Percentiles rank a stretch among this genome's conserved stretches.
Evolutionary conservation across 1,140 invertebrate species (phyloP).

Genomic region (Drosophila subpulchrella): DNA sequence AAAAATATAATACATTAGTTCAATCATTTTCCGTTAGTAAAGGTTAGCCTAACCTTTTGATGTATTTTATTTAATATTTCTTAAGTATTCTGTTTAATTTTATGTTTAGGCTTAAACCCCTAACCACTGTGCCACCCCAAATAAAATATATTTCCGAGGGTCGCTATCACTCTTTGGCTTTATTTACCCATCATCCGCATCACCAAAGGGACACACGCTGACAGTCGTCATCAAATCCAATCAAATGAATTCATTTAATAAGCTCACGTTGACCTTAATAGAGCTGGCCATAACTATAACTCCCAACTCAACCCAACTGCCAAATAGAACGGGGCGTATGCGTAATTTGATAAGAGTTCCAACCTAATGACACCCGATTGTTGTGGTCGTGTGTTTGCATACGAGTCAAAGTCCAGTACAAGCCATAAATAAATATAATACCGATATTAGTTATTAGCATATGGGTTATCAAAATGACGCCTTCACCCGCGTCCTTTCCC

Average conservation of each 20-base stretch:
- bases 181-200: slow-evolving; percentile 47
- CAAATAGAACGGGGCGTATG: slow-evolving; percentile 57
- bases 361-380: slow-evolving; percentile 62
- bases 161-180: slow-evolving; percentile 30
- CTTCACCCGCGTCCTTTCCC: background rate
- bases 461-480: slow-evolving; percentile 66
- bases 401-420: slow-evolving; percentile 57
- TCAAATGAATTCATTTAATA: slow-evolving; percentile 75
- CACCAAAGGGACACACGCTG: slow-evolving; percentile 10
- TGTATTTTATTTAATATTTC: background rate
- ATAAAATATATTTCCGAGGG: slow-evolving; percentile 13
- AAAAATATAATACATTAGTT: too few relatives aligned
- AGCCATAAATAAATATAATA: slow-evolving; percentile 82
- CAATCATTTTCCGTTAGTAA: too few relatives aligned
- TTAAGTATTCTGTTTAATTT: background rate
- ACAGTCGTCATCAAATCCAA: slow-evolving; percentile 58
- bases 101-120: background rate
- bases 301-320: background rate
- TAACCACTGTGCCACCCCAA: background rate
- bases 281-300: slow-evolving; percentile 5
- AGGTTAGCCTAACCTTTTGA: background rate
- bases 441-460: slow-evolving; percentile 80
- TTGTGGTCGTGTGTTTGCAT: slow-evolving; percentile 64
- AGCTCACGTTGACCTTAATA: slow-evolving; percentile 70
- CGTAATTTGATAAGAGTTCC: slow-evolving; percentile 76